These are phyloP conservation scores for Metopolophium dirhodum DNA, from an alignment of 1,140 invertebrate species.

Conservation along the genomic window DNA sequence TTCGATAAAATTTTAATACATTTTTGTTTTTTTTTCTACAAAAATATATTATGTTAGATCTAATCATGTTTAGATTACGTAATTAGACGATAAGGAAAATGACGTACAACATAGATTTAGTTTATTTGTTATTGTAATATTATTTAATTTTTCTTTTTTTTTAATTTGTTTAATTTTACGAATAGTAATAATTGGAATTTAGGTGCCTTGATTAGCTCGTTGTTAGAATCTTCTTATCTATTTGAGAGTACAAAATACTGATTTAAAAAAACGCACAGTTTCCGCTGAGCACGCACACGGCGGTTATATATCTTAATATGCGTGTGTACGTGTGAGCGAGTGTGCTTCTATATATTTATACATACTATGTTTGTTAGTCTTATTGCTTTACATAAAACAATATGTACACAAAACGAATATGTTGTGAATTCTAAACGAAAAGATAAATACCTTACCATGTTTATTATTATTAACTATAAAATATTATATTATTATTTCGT, in stretches of 20 bases:
- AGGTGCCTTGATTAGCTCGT: conserved; percentile 56
- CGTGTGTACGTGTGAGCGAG: not conserved
- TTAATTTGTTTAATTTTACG: conserved; percentile 39
- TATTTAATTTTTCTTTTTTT: conserved; percentile 31
- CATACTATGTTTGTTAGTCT: not conserved
- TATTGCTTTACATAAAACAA: not conserved
- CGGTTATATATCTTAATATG: not conserved
- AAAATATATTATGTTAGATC: conserved; percentile 44
- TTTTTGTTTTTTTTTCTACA: conserved; percentile 27
- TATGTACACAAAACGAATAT: not conserved
- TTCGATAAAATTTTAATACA: not conserved
- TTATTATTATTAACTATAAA: not conserved
- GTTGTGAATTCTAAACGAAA: not conserved
- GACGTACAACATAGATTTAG: conserved; percentile 51
- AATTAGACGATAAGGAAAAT: conserved; percentile 53
- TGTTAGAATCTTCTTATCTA: conserved; percentile 55
- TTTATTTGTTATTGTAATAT: conserved; percentile 34
- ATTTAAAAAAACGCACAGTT: conserved; percentile 26
- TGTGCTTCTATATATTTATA: not conserved
- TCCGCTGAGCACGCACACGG: not conserved
- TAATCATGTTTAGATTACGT: conserved; percentile 51
- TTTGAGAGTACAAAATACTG: conserved; percentile 54
- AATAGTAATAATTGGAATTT: conserved; percentile 47
- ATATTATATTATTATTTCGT: not conserved
- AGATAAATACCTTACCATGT: not conserved